Conservation (phyloP, 2,888 invertebrate genomes). For the Lycocerus yunnanus region DNA sequence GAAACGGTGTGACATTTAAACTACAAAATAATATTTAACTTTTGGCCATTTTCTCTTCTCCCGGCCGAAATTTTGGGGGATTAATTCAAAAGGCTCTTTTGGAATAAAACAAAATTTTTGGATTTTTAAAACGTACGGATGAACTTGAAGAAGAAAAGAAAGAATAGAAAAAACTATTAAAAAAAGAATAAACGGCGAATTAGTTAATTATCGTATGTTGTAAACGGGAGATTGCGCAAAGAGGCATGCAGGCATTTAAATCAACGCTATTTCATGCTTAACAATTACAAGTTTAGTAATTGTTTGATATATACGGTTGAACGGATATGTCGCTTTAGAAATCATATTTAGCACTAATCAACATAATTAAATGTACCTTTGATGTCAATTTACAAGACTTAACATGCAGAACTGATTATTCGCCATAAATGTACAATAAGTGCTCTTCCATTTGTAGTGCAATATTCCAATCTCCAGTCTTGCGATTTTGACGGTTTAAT, state of each 20-base stretch:
- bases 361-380: slow-evolving; percentile 24
- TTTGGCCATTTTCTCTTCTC: background rate
- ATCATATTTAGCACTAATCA: slow-evolving; percentile 28
- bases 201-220: too few species aligned
- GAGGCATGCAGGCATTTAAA: background rate
- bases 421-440: background rate
- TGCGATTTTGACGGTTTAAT: too few species aligned
- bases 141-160: too few species aligned
- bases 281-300: slow-evolving; percentile 17
- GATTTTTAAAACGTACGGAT: too few species aligned
- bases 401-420: slow-evolving; percentile 25
- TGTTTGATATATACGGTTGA: slow-evolving; percentile 18
- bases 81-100: too few species aligned
- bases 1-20: background rate
- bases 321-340: slow-evolving; percentile 9
- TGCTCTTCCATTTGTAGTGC: background rate
- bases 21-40: background rate
- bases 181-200: background rate
- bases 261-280: background rate
- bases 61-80: background rate
- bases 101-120: too few species aligned
- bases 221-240: background rate
- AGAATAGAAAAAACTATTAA: background rate
- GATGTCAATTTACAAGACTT: slow-evolving; percentile 24
- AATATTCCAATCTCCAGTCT: background rate